A percentile compares a stretch with the other conserved stretches of the same genome.
Conservation (phyloP, 2,888 invertebrate species). For the Drosophila rubida region DNA sequence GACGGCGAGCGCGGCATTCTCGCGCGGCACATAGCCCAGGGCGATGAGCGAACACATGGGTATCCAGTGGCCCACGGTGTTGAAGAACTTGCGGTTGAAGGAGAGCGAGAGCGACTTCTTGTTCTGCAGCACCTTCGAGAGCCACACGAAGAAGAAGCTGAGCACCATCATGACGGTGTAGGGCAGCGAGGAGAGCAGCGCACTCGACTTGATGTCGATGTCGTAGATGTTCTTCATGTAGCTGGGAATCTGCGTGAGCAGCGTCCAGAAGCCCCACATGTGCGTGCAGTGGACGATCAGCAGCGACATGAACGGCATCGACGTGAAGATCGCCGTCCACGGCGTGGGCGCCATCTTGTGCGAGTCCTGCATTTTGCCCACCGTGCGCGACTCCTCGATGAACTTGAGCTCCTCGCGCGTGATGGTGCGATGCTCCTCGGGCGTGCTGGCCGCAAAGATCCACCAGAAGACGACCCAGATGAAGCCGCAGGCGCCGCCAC, state of each 20-base stretch:
- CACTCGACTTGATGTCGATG: conserved; percentile 90
- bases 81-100: conserved; percentile 86
- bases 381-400: conserved; percentile 87
- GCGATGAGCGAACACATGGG: conserved; percentile 89
- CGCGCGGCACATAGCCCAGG: conserved; percentile 86
- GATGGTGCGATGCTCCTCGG: conserved; percentile 87
- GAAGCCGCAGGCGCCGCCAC: conserved; percentile 88
- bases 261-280: conserved; percentile 92
- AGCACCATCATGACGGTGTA: conserved; percentile 90
- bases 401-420: conserved; percentile 88
- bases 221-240: conserved; percentile 91
- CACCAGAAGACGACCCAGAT: conserved; percentile 88
- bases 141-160: conserved; percentile 89
- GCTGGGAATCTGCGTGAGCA: conserved; percentile 92
- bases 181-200: conserved; percentile 89
- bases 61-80: conserved; percentile 88
- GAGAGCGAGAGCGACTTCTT: conserved; percentile 79
- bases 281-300: conserved; percentile 91
- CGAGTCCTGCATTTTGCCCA: conserved; percentile 69
- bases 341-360: conserved; percentile 86
- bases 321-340: conserved; percentile 90
- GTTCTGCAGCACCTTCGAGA: conserved; percentile 87
- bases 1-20: conserved; percentile 86
- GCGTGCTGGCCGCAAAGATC: conserved; percentile 88
- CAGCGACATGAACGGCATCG: conserved; percentile 91